A percentile compares a stretch with the other conserved stretches of the same genome.
These are phyloP conservation scores for Barypeithes pellucidus DNA, from an alignment of 2,888 invertebrate genomes.

Conservation along the genomic window DNA sequence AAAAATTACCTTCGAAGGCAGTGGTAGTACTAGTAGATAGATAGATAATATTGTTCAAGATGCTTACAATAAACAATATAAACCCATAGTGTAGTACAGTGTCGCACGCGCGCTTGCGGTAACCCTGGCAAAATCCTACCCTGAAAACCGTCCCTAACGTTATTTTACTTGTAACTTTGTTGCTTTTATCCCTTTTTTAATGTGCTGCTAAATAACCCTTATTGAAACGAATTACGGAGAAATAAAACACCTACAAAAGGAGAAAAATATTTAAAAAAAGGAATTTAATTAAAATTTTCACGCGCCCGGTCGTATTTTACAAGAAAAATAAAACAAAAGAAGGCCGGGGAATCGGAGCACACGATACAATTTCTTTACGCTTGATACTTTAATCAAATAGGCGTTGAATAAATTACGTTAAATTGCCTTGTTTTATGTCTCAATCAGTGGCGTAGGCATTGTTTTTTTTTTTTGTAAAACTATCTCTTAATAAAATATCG, in stretches of 20 bases:
- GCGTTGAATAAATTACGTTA: constrained; percentile 35
- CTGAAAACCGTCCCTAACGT: not conserved
- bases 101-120: too few relatives aligned
- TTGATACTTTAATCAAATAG: constrained; percentile 42
- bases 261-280: constrained; percentile 29
- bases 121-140: too few relatives aligned
- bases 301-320: constrained; percentile 37
- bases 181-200: constrained; percentile 15
- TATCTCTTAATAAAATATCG: too few relatives aligned
- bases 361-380: constrained; percentile 44
- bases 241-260: constrained; percentile 41
- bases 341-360: constrained; percentile 22
- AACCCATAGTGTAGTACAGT: too few relatives aligned
- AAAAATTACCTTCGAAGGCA: too few relatives aligned
- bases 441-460: constrained; percentile 17
- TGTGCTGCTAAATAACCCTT: not conserved
- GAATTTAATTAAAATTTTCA: constrained; percentile 42
- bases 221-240: constrained; percentile 27
- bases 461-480: too few relatives aligned
- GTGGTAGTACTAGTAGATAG: too few relatives aligned
- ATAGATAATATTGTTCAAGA: too few relatives aligned
- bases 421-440: constrained; percentile 32
- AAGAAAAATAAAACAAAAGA: constrained; percentile 44
- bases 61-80: too few relatives aligned
- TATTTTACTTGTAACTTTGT: not conserved